Base-by-base conservation (phyloP, 2,888 invertebrate species). In the Noctua comes region DNA sequence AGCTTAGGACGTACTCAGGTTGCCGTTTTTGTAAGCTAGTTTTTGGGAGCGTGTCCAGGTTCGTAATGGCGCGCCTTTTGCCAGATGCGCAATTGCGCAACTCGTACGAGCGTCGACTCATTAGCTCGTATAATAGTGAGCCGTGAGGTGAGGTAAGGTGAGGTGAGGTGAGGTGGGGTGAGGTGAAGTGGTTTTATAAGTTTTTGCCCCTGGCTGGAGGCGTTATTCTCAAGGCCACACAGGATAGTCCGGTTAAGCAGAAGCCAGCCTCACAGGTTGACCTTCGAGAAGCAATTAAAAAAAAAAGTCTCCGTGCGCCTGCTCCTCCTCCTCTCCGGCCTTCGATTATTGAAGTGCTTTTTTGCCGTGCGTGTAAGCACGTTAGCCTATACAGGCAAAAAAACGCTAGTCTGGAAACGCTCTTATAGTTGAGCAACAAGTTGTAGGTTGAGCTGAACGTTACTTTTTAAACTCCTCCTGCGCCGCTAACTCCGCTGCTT, bases 391-490 rank as follows among this genome's bases (percentile, higher is more conserved):
- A 13, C 5, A 11, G 11, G 54, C 57, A 57, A 57, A 27, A 24
- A 54, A 59, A 16, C 6, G 6, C 57, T 27, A 59, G 27, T 27
- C 27, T 2, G 16, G 59, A 59, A 27, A 27, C 2, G 27, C 27
- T 59, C 27, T 59, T 27, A 62, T 8, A 62, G 5, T 21, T 24
- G 11, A 40, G 18, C 5, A n/a, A 24, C 57, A 21, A 36, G 40
- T 13, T 40, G 6, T 21, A 16, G 48, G 1, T 31, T 43, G 13
- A 21, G 5, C 36, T 21, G 0, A 54, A 43, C 21, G 18, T 83
- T 90, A 95, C 96, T 88, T 94, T 88, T 92, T 94, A 18, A 95
- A 88, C 13, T 94, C 95, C 69, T 94, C 94, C 73, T 93, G 88
- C 0, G 94, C 94, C 0, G 95, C 96, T 8, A 89, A 48, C 80